These are phyloP conservation scores for Umimayanthus kanabou DNA, from an alignment of 92 coral and sea anemone genomes.

Conservation along the genomic window DNA sequence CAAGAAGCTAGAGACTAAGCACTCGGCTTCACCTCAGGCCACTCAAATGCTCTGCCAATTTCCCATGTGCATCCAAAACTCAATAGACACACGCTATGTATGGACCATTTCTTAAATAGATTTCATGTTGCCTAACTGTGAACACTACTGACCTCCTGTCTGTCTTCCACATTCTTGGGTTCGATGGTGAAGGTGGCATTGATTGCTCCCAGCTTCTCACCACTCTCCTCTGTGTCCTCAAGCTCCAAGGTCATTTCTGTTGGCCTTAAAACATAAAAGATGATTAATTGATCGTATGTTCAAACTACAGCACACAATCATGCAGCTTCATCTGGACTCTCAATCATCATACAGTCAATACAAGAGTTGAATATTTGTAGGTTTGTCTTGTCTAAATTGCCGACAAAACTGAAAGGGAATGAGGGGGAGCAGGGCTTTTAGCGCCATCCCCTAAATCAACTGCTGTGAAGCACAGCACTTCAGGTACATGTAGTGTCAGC, in stretches of 20 bases:
- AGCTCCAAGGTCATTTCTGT: conserved; percentile 92
- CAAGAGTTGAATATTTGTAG: not conserved
- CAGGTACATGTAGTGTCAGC: too few species aligned
- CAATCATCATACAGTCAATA: not conserved
- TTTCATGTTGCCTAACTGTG: not conserved
- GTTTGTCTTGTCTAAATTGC: not conserved
- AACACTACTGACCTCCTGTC: conserved; percentile 74
- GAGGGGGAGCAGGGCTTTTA: too few species aligned
- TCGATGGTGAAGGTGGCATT: conserved; percentile 76
- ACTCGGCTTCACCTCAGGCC: too few species aligned
- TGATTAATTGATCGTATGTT: not conserved
- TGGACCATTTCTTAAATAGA: too few species aligned
- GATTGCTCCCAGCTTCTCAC: conserved; percentile 88
- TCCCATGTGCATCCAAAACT: too few species aligned
- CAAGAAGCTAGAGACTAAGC: too few species aligned
- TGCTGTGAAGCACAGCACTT: too few species aligned
- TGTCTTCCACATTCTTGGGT: conserved; percentile 94
- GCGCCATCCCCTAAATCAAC: too few species aligned
- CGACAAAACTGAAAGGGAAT: too few species aligned
- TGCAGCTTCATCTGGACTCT: not conserved
- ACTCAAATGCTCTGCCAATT: too few species aligned
- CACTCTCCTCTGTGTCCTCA: conserved; percentile 83
- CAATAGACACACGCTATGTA: too few species aligned
- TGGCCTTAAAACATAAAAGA: conserved; percentile 62
- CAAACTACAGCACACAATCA: not conserved